Conservation (phyloP, 2,113 vertebrate species). For the Dicentrarchus labrax region DNA sequence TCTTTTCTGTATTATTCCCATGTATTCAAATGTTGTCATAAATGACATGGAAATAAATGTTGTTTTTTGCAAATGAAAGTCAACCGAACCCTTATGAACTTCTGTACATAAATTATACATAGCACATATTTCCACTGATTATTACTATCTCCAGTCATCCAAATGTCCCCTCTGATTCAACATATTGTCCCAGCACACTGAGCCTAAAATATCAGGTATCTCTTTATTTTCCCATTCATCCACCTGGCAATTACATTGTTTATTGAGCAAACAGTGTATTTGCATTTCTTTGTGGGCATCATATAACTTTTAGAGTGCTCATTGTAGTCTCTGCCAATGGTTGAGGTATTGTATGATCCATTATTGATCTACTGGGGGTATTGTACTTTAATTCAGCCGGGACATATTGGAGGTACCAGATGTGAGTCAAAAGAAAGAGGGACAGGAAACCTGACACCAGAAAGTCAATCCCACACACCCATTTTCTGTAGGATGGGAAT, state of each 20-base stretch:
- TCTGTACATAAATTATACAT: neutral
- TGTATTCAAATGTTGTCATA: too few species aligned
- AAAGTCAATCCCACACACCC: constrained; percentile 55
- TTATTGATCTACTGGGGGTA: constrained; percentile 69
- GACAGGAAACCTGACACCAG: constrained; percentile 58
- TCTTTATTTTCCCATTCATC: constrained; percentile 36
- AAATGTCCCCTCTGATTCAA: constrained; percentile 14
- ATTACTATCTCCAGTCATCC: neutral
- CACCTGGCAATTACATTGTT: constrained; percentile 40
- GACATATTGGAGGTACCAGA: constrained; percentile 46
- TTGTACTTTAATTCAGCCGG: constrained; percentile 62
- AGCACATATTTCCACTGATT: neutral
- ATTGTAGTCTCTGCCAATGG: constrained; percentile 56
- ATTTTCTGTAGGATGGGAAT: constrained; percentile 44
- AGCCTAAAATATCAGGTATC: constrained; percentile 22
- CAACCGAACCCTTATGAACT: neutral
- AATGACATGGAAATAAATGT: constrained; percentile 38
- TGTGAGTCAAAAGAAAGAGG: constrained; percentile 34
- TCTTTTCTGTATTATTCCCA: constrained; percentile 2
- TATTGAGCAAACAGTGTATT: constrained; percentile 57
- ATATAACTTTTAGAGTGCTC: constrained; percentile 51
- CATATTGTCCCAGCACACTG: neutral
- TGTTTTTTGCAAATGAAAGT: constrained; percentile 4
- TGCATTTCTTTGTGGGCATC: constrained; percentile 40
- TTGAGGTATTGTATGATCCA: constrained; percentile 45